Percentiles rank a stretch among this genome's conserved stretches.
phyloP scores from a whole-genome alignment of 2,113 vertebrate species.

The Polypterus bichir region DNA sequence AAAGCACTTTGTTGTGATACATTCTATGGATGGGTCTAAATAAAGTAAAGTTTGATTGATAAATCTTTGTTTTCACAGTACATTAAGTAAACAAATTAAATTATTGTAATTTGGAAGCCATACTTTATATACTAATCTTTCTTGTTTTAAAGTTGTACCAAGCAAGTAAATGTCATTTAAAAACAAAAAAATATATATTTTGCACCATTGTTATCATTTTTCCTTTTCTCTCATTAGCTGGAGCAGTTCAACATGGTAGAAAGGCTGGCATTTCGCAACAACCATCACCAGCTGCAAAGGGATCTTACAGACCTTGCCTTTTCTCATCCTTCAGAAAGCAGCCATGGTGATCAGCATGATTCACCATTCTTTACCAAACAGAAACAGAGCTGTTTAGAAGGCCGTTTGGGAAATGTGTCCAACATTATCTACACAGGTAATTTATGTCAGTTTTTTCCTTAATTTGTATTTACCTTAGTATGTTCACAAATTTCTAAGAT shows the following conservation, averaged over 20 bases:
- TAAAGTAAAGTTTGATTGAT: too few species aligned
- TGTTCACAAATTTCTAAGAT: neutral
- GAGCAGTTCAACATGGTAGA: constrained; percentile 46
- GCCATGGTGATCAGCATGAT: constrained; percentile 23
- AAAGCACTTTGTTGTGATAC: too few species aligned
- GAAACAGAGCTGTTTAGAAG: constrained; percentile 48
- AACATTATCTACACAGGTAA: constrained; percentile 72
- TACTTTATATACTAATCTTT: too few species aligned
- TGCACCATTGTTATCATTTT: neutral
- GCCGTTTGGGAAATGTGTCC: constrained; percentile 56
- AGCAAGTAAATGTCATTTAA: too few species aligned
- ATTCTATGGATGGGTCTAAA: too few species aligned
- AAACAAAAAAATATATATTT: too few species aligned
- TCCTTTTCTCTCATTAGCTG: constrained; percentile 16
- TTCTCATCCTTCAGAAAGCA: constrained; percentile 21
- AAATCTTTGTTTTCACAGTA: too few species aligned
- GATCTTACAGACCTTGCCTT: constrained; percentile 44
- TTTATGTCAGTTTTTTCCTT: neutral
- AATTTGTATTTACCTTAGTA: neutral
- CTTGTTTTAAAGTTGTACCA: too few species aligned
- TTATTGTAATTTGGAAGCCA: too few species aligned
- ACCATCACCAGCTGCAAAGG: constrained; percentile 32
- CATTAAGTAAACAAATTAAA: too few species aligned
- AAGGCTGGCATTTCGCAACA: constrained; percentile 36
- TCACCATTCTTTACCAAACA: constrained; percentile 53